Percentiles rank a stretch among this genome's conserved stretches.
Evolutionary conservation across 1,140 invertebrate species (phyloP).

Genomic region (Oryctes rhinoceros): DNA sequence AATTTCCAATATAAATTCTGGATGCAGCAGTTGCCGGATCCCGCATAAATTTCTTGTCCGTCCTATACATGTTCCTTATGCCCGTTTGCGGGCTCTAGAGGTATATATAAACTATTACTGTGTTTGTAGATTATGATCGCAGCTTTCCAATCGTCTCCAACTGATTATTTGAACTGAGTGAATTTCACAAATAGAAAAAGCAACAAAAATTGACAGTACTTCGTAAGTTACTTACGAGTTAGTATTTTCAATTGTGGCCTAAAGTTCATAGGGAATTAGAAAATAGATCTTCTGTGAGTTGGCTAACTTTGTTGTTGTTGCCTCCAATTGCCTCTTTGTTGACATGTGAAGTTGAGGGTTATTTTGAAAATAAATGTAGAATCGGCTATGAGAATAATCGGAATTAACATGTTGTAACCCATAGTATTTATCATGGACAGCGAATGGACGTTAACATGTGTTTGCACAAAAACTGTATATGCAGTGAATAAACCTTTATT

Average conservation of each 20-base stretch:
- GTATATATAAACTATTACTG: too few species aligned
- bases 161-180: too few species aligned
- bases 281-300: neutral
- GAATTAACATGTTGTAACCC: neutral
- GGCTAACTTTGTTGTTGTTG: neutral
- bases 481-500: neutral
- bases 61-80: slow-evolving; percentile 55
- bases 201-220: too few species aligned
- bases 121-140: too few species aligned
- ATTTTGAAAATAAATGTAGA: too few species aligned
- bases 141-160: too few species aligned
- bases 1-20: slow-evolving; percentile 79
- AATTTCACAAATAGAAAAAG: too few species aligned
- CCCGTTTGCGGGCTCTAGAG: neutral
- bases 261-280: too few species aligned
- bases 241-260: too few species aligned
- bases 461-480: neutral
- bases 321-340: neutral
- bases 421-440: neutral
- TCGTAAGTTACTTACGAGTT: too few species aligned
- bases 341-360: too few species aligned
- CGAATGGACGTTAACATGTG: neutral
- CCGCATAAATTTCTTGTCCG: slow-evolving; percentile 65
- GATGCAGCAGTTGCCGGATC: slow-evolving; percentile 74
- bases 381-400: neutral